Evolutionary conservation across 2,113 vertebrate genomes (phyloP), one percentile per base, ranked within the genome.

Genomic region (Varanus komodoensis): DNA sequence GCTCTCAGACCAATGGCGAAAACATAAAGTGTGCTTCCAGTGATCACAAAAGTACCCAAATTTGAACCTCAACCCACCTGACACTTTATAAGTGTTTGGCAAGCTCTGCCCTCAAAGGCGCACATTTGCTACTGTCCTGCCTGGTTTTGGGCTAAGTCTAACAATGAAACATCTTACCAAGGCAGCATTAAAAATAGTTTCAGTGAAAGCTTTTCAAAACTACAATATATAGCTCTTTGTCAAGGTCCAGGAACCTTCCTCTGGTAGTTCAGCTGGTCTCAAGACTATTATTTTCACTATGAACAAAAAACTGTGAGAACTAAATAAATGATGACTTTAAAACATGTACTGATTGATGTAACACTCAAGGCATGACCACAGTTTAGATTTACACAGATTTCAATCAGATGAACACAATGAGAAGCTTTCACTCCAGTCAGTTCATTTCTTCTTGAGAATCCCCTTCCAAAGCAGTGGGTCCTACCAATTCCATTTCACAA

Each of bases 11-110:
- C 94, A 88, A 93, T 77, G 88, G 88, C 86, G 93, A 6, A 74
- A 52, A 87, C 3, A 92, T 90, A n/a, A 34, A 87, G 68, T 91
- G 89, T 91, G 88, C 84, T 92, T 89, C 82, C 91, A 93, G 91
- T 91, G 89, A 92, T 86, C 92, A 84, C 67, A 74, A 89, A 89
- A 78, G 19, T 34, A 82, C 38, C 32, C 82, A 86, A 50, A 38
- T 89, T 89, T 84, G 88, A 68, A 57, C 50, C 11, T 17, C 29
- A 21, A 17, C 32, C 23, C 44, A 84, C 27, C 17, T 38, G 34
- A 2, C 11, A 11, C 34, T 57, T n/a, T 32, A 73, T 12, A 25
- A 9, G 38, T 17, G 69, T 48, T 57, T 85, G 67, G 80, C 32
- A n/a, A 50, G 34, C 21, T 52, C 6, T 23, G 4, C 21, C 38